A percentile compares a stretch with the other conserved stretches of the same genome.
Evolutionary conservation across 2,888 invertebrate genomes (phyloP).

Genomic region (Yponomeuta plumbellus): DNA sequence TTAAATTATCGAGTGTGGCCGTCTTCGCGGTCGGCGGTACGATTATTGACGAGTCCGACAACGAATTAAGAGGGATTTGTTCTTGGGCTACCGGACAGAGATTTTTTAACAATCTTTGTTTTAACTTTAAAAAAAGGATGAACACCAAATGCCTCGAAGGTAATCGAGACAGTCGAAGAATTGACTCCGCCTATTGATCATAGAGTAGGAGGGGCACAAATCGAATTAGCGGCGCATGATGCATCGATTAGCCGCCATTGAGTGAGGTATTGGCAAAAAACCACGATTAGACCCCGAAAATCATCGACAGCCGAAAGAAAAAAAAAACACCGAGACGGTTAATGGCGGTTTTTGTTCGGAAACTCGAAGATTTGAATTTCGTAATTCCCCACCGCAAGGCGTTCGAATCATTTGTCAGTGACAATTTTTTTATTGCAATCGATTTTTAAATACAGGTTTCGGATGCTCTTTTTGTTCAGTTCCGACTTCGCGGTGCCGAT

Average conservation of each 20-base stretch:
- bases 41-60: constrained; percentile 9
- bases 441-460: constrained; percentile 75
- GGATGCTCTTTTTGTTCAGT: constrained; percentile 32
- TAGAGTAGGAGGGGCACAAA: constrained; percentile 59
- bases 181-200: constrained; percentile 66
- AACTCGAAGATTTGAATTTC: constrained; percentile 73
- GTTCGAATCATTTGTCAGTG: constrained; percentile 76
- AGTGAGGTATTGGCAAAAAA: constrained; percentile 64
- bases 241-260: constrained; percentile 64
- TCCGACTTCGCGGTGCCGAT: not conserved
- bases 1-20: constrained; percentile 60
- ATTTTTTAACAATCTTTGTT: constrained; percentile 5
- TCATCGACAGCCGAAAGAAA: constrained; percentile 70
- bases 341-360: constrained; percentile 73
- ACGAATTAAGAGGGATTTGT: constrained; percentile 8
- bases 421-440: constrained; percentile 75
- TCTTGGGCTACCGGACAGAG: constrained; percentile 14
- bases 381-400: constrained; percentile 73
- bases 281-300: constrained; percentile 68
- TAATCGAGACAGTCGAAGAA: constrained; percentile 59
- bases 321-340: constrained; percentile 54
- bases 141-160: constrained; percentile 23
- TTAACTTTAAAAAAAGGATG: constrained; percentile 15
- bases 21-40: constrained; percentile 6
- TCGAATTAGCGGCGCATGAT: constrained; percentile 68